Conservation (phyloP, 37 sponge, comb jelly and placozoan genomes). For the Halisarca cf. caerulea region DNA sequence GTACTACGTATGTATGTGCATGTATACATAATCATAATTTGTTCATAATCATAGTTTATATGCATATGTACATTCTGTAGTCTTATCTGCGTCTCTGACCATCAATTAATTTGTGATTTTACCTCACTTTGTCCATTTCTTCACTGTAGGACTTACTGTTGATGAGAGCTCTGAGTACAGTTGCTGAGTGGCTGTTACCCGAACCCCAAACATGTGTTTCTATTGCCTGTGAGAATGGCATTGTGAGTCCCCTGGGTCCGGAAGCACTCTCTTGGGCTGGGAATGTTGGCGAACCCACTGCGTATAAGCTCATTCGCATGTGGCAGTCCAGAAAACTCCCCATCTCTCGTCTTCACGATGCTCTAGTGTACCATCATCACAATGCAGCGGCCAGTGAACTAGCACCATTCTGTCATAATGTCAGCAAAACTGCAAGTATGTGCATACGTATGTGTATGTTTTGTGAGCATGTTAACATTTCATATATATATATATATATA, state of each 20-base stretch:
- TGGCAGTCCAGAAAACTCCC: not conserved
- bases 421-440: not conserved
- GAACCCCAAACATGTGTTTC: not conserved
- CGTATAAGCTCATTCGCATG: slow-evolving; percentile 2
- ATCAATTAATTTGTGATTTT: too few relatives aligned
- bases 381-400: not conserved
- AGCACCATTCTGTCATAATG: not conserved
- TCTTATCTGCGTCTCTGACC: too few relatives aligned
- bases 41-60: too few relatives aligned
- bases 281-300: slow-evolving; percentile 3
- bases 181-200: slow-evolving; percentile 19
- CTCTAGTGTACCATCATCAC: not conserved
- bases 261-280: not conserved
- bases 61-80: too few relatives aligned
- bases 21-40: too few relatives aligned
- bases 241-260: not conserved
- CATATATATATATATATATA: not conserved
- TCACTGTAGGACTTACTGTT: not conserved
- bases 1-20: not conserved
- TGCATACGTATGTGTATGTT: not conserved
- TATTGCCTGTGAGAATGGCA: slow-evolving; percentile 14
- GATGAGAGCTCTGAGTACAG: not conserved
- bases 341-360: slow-evolving; percentile 4
- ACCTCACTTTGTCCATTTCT: too few relatives aligned
- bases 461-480: not conserved